Evolutionary conservation across 2,888 invertebrate species (phyloP).

Genomic region (Coelopa pilipes): DNA sequence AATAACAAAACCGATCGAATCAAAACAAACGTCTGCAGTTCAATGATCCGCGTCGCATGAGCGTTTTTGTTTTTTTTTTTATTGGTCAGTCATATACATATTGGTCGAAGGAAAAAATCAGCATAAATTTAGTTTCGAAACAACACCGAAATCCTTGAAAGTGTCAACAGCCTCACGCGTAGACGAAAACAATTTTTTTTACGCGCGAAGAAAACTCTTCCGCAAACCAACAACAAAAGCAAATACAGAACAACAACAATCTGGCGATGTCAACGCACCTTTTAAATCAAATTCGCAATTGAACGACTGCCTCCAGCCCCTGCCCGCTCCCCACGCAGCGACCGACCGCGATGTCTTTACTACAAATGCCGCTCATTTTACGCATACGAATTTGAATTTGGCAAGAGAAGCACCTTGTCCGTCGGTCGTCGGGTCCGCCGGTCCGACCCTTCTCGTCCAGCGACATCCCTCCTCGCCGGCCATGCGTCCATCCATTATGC

Average conservation of each 20-base stretch:
- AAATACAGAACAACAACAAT: conserved; percentile 6
- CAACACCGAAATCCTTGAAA: conserved; percentile 37
- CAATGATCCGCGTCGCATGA: too few species aligned
- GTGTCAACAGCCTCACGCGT: conserved; percentile 33
- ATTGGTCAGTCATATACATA: too few species aligned
- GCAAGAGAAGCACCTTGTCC: conserved; percentile 24
- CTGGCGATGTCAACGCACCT: conserved; percentile 3
- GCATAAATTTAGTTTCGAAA: not conserved
- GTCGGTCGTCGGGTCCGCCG: not conserved
- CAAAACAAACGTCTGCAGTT: too few species aligned
- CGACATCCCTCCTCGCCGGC: too few species aligned
- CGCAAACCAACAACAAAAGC: conserved; percentile 5
- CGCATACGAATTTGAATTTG: conserved; percentile 19
- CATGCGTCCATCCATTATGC: conserved; percentile 22
- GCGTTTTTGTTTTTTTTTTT: too few species aligned
- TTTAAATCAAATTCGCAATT: conserved; percentile 13
- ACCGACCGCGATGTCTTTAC: not conserved
- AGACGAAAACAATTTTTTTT: not conserved
- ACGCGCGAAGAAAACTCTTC: conserved; percentile 11
- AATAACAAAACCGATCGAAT: too few species aligned
- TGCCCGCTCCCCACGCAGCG: not conserved
- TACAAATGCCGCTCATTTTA: conserved; percentile 16
- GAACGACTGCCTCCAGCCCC: too few species aligned
- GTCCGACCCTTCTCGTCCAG: too few species aligned
- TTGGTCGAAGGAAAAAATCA: not conserved